Percentiles rank a stretch among this genome's conserved stretches.
These are phyloP conservation scores for Chascanopsetta lugubris DNA, from an alignment of 2,113 vertebrate genomes.

Conservation along the genomic window DNA sequence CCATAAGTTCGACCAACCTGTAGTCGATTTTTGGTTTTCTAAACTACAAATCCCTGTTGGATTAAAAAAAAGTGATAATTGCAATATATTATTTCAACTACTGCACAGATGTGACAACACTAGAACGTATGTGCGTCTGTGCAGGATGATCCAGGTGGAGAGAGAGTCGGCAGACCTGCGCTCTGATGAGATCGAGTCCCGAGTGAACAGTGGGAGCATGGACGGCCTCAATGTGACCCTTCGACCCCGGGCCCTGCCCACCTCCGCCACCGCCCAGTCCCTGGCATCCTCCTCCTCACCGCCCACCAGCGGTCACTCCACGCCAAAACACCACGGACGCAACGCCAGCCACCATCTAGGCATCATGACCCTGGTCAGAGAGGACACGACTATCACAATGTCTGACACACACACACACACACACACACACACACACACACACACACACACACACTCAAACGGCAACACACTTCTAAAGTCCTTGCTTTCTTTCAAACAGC, in stretches of 20 bases:
- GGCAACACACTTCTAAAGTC: background rate
- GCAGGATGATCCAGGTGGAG: slow-evolving; percentile 97
- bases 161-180: slow-evolving; percentile 93
- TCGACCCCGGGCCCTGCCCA: slow-evolving; percentile 89
- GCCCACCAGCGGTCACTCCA: slow-evolving; percentile 89
- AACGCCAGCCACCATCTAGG: slow-evolving; percentile 92
- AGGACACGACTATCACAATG: background rate
- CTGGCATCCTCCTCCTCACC: slow-evolving; percentile 91
- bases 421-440: background rate
- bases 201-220: slow-evolving; percentile 93
- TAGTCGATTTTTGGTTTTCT: too few species aligned
- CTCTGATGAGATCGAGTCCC: slow-evolving; percentile 91
- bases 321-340: slow-evolving; percentile 88
- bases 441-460: background rate
- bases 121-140: background rate
- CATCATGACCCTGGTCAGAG: slow-evolving; percentile 95
- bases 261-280: slow-evolving; percentile 92
- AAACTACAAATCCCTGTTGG: too few species aligned
- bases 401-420: background rate
- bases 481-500: slow-evolving; percentile 81
- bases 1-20: too few species aligned
- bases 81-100: background rate
- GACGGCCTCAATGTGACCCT: slow-evolving; percentile 92
- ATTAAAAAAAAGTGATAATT: background rate
- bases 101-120: background rate